phyloP scores from a whole-genome alignment of 1,140 invertebrate species.

The Drosophila nigromelanica region DNA sequence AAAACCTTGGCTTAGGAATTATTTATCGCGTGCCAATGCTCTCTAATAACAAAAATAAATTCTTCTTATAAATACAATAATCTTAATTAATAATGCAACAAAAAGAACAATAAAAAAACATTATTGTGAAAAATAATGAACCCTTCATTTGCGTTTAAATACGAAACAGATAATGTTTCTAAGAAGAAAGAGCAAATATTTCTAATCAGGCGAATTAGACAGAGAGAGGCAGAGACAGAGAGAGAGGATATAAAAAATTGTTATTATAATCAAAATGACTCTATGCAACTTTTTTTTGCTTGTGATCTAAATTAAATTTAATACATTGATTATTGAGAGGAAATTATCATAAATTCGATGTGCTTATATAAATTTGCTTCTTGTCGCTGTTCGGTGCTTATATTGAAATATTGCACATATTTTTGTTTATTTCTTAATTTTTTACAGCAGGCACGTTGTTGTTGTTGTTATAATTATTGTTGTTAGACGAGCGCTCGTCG shows the following conservation, averaged over 20 bases:
- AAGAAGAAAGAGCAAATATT: too few species aligned
- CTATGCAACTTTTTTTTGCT: background rate
- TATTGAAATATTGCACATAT: conserved; percentile 55
- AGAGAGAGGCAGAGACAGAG: too few species aligned
- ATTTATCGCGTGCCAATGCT: background rate
- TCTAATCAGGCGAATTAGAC: too few species aligned
- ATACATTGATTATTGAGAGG: background rate
- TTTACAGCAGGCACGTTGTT: conserved; percentile 43
- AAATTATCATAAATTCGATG: background rate
- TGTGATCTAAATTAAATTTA: background rate
- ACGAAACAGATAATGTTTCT: too few species aligned
- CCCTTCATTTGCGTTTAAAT: too few species aligned
- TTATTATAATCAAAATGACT: too few species aligned
- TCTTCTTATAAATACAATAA: too few species aligned
- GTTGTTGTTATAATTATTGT: conserved; percentile 39
- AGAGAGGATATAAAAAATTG: too few species aligned
- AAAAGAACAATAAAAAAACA: too few species aligned
- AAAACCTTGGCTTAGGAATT: background rate
- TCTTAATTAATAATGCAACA: too few species aligned
- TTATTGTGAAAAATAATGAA: too few species aligned
- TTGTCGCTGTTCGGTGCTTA: conserved; percentile 13
- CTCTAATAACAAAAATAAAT: too few species aligned
- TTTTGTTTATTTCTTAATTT: conserved; percentile 70
- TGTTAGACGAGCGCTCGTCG: conserved; percentile 47
- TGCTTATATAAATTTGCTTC: background rate